Conservation (phyloP, 37 sponge, comb jelly and placozoan species). For the Oopsacas minuta region DNA sequence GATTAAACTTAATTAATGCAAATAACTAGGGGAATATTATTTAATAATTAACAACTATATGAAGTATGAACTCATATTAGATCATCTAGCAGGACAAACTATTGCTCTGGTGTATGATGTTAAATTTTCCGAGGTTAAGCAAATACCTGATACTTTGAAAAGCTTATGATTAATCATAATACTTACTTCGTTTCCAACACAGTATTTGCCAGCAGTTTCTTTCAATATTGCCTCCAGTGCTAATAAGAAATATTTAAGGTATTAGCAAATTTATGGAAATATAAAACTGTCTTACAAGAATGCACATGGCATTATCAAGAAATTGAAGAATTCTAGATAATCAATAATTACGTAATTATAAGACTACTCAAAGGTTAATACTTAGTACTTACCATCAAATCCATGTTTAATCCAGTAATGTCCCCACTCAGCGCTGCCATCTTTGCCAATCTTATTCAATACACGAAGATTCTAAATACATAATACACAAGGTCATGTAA, state of each 20-base stretch:
- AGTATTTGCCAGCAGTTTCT: constrained; percentile 69
- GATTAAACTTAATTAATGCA: too few species aligned
- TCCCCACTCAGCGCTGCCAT: constrained; percentile 86
- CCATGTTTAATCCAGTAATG: constrained; percentile 84
- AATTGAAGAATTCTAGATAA: background rate
- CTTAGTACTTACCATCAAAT: constrained; percentile 39
- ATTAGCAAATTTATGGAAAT: too few species aligned
- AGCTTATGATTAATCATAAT: background rate
- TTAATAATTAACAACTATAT: too few species aligned
- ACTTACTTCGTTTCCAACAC: constrained; percentile 87
- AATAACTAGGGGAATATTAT: too few species aligned
- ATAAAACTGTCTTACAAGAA: background rate
- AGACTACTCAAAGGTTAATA: background rate
- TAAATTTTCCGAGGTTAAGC: background rate
- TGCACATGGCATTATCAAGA: too few species aligned
- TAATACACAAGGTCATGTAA: too few species aligned
- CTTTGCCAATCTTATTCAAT: constrained; percentile 73
- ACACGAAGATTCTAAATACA: constrained; percentile 75
- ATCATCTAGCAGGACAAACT: too few species aligned
- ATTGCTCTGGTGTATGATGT: too few species aligned
- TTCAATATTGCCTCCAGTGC: constrained; percentile 66
- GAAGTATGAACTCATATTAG: too few species aligned
- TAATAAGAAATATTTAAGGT: constrained; percentile 9
- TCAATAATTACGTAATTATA: background rate
- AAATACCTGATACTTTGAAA: background rate